These are phyloP conservation scores for Drosophila virilis DNA, from an alignment of 1,140 invertebrate species.

Conservation along the genomic window DNA sequence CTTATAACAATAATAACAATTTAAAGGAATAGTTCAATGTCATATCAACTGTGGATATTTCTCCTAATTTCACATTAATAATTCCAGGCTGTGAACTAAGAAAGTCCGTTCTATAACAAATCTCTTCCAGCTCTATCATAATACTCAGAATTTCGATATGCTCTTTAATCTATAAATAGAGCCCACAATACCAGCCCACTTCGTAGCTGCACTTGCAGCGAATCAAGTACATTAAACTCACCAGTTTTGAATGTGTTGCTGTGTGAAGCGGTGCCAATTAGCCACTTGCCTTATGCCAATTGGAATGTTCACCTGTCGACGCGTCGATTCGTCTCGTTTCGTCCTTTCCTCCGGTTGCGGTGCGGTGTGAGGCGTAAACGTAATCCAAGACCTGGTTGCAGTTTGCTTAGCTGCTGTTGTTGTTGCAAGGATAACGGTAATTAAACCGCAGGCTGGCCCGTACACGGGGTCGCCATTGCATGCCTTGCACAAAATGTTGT, in stretches of 20 bases:
- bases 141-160: neutral
- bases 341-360: slow-evolving; percentile 53
- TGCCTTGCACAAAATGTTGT: slow-evolving; percentile 44
- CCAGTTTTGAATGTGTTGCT: slow-evolving; percentile 42
- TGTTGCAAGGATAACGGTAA: slow-evolving; percentile 75
- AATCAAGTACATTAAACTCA: slow-evolving; percentile 48
- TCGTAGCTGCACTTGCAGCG: neutral
- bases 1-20: too few species aligned
- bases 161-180: slow-evolving; percentile 16
- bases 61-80: too few species aligned
- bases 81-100: too few species aligned
- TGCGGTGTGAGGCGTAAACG: slow-evolving; percentile 29
- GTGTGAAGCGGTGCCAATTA: slow-evolving; percentile 52
- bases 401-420: slow-evolving; percentile 40
- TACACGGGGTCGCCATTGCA: slow-evolving; percentile 69
- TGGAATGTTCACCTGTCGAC: slow-evolving; percentile 63
- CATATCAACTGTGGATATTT: too few species aligned
- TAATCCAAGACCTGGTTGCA: slow-evolving; percentile 64
- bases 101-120: neutral
- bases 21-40: too few species aligned
- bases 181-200: neutral
- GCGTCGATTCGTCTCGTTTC: slow-evolving; percentile 34
- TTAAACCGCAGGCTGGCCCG: slow-evolving; percentile 59
- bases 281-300: slow-evolving; percentile 47
- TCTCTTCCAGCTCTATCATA: neutral